Conservation (phyloP, 2,113 vertebrate genomes). For the Atractosteus spatula region DNA sequence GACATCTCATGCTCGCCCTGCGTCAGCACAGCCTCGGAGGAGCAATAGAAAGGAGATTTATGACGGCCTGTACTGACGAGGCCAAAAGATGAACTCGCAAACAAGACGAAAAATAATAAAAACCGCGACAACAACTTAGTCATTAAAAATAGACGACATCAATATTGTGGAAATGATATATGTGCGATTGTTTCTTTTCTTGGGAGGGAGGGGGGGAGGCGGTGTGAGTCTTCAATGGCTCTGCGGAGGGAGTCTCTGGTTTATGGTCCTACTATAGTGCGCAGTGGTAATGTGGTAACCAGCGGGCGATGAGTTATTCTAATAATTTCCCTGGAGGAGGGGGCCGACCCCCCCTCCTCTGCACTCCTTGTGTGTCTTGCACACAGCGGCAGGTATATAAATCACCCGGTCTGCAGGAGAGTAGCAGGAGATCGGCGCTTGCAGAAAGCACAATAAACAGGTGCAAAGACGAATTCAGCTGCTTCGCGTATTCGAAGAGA, state of each 20-base stretch:
- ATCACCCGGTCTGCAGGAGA: not conserved
- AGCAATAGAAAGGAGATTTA: not conserved
- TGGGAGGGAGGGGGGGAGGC: too few relatives aligned
- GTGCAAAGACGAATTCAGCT: not conserved
- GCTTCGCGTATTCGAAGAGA: not conserved
- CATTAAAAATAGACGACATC: not conserved
- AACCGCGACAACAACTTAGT: not conserved
- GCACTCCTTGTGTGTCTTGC: not conserved
- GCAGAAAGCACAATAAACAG: slow-evolving; percentile 13
- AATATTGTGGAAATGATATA: too few relatives aligned
- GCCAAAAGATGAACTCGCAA: not conserved
- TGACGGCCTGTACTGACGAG: too few relatives aligned
- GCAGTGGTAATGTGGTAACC: slow-evolving; percentile 46
- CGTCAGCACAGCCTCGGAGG: not conserved
- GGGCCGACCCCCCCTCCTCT: not conserved
- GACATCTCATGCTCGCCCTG: not conserved
- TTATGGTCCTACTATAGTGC: slow-evolving; percentile 6
- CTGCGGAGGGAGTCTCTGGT: not conserved
- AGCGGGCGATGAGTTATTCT: slow-evolving; percentile 42
- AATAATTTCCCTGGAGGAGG: not conserved
- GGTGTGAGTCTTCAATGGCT: too few relatives aligned
- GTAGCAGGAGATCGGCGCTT: slow-evolving; percentile 2
- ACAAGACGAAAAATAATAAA: not conserved
- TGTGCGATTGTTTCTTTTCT: too few relatives aligned
- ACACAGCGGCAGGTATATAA: slow-evolving; percentile 25